These are phyloP conservation scores for Aviceda subcristata DNA, from an alignment of 2,113 vertebrate species.

Conservation along the genomic window DNA sequence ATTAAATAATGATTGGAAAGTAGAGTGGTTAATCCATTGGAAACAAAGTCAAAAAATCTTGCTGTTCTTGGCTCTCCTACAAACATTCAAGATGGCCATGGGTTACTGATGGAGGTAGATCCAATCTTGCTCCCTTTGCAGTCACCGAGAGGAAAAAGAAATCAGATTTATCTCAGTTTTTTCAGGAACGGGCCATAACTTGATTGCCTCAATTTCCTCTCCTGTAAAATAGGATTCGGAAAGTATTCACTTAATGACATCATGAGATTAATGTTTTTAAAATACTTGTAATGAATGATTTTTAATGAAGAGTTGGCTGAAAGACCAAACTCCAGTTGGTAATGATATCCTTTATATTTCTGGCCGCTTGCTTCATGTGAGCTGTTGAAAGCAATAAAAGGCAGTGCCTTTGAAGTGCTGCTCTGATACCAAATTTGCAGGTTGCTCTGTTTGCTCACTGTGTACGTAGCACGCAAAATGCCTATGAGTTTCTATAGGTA, in stretches of 20 bases:
- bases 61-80: conserved; percentile 25
- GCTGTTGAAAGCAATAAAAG: background rate
- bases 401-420: background rate
- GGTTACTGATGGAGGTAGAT: background rate
- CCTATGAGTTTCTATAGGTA: fast-evolving
- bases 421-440: background rate
- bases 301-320: conserved; percentile 43
- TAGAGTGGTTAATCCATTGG: background rate
- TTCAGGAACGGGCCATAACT: background rate
- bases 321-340: background rate
- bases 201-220: conserved; percentile 42
- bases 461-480: fast-evolving
- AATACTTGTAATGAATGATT: background rate
- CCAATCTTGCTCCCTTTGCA: background rate
- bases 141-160: conserved; percentile 20
- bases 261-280: conserved; percentile 2
- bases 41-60: background rate
- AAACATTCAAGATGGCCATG: background rate
- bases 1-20: conserved; percentile 1
- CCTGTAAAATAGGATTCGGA: conserved; percentile 13
- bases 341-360: background rate
- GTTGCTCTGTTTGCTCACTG: background rate
- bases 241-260: conserved; percentile 18
- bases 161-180: conserved; percentile 28
- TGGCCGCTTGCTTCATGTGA: background rate